A percentile compares a stretch with the other conserved stretches of the same genome.
phyloP scores from a whole-genome alignment of 2,113 vertebrate genomes.

The Motacilla tschutschensis region DNA sequence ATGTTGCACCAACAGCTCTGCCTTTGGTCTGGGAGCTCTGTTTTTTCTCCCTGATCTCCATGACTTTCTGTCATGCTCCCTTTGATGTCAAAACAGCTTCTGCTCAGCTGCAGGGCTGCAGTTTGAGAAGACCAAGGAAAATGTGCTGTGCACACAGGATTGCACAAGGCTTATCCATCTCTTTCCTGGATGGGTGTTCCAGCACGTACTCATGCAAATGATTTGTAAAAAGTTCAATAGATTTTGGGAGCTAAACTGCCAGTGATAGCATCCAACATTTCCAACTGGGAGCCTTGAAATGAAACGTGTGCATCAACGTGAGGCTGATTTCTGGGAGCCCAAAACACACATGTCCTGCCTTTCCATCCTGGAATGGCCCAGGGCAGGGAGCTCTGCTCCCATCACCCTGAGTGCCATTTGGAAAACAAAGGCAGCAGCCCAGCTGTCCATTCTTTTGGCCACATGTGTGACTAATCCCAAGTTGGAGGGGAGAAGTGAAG shows the following conservation, averaged over 20 bases:
- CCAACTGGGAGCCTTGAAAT: background rate
- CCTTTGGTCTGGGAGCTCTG: background rate
- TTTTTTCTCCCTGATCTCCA: background rate
- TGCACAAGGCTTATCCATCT: background rate
- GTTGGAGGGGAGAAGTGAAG: background rate
- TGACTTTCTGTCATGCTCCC: background rate
- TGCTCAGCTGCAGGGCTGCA: background rate
- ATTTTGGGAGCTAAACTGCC: background rate
- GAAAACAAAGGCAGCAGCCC: background rate
- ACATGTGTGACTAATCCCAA: background rate
- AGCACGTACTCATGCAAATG: rapidly evolving
- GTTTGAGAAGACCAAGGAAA: background rate
- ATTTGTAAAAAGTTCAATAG: background rate
- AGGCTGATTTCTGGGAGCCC: background rate
- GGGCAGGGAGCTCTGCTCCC: background rate
- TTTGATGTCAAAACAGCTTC: background rate
- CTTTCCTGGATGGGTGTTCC: background rate
- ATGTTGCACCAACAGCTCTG: background rate
- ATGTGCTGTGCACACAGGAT: background rate
- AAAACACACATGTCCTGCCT: rapidly evolving
- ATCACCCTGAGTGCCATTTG: background rate
- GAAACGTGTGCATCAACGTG: rapidly evolving
- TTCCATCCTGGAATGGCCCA: background rate
- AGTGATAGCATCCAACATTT: background rate
- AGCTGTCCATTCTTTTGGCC: background rate